Evolutionary conservation across 1,140 invertebrate species (phyloP), one percentile per base, ranked within the genome.

Genomic region (Cydia amplana): DNA sequence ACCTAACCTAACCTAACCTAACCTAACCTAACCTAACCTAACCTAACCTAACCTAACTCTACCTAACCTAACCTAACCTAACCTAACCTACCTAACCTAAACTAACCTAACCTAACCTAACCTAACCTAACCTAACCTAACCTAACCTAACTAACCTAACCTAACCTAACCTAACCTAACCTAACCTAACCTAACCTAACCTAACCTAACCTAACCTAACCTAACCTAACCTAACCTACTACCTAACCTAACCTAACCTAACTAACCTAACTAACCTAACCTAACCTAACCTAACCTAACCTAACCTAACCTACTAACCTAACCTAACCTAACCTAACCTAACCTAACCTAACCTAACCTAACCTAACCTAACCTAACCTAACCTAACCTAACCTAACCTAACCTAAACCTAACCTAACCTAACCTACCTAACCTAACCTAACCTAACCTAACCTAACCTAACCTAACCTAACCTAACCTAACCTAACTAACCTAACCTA

Each of bases 31-130:
- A 80, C 79, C n/a, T 46, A 46, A 46, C 43, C 43, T 46, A 46
- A 46, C 43, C 76, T 78, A 80, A 78, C 79, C 75, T 77, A 80
- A 80, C 79, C 76, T 77, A 80, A 80, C 79, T 77, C 75, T 78
- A 80, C 79, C 79, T 77, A 80, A 80, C 79, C 79, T 77, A 80
- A 80, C 79, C 79, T 77, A 80, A 80, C 79, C 79, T 77, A 80
- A 80, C 79, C 79, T n/a, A n/a, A n/a, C n/a, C n/a, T n/a, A n/a
- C n/a, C n/a, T n/a, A n/a, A n/a, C n/a, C n/a, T n/a, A n/a, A 46
- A 5, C 43, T 46, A 46, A 46, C 43, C 43, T 46, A 46, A 46
- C 43, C 78, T 77, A 78, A 79, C 78, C 77, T 77, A 80, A 46
- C 43, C 43, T 46, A 46, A 46, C 43, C 43, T 46, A 46, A 46